Base-by-base conservation (phyloP, 2,797 vertebrate species). In the Steatocranus sp. region DNA sequence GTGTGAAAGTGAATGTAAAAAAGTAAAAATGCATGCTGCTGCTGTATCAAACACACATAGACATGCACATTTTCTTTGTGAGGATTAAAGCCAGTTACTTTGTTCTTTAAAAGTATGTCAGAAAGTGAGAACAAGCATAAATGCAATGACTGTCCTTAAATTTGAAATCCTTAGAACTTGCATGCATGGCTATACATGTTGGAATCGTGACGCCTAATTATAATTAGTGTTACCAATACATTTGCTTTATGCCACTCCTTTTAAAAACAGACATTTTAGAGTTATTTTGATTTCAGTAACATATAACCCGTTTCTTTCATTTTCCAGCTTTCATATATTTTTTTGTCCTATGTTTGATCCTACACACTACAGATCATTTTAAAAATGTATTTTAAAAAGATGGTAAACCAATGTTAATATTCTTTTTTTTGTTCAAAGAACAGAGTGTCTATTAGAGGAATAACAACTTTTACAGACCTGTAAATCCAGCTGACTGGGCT, bases 401-500 rank as follows among this genome's bases (percentile, higher is more conserved):
- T 11, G 23, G 23, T 11, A 46, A 46, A 70, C 41, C 9, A 70
- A 11, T 30, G 15, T 18, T 46, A 46, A 48, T 46, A 27, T 73
- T 34, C 17, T 7, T 46, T 68, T 70, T 54, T 53, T 2, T 48
- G 10, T n/a, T 73, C 15, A 70, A 8, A 54, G 54, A 66, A 46
- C 32, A 36, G 25, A 38, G 38, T 30, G 74, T 50, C 82, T 83
- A 76, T 85, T 54, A 43, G 63, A 86, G 61, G 68, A 68, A 76
- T 49, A 79, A 80, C 87, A 80, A 79, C 48, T 86, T 74, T 86
- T 83, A 85, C 74, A 88, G 78, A 78, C 63, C 86, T 76, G 41
- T 48, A 48, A 73, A 88, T 83, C 48, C 36, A 73, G 38, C 74
- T 80, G 86, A 81, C 83, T 68, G 38, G 17, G 4, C 53, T 41